Conservation (phyloP, 1,140 invertebrate species). For the Drosophila ercepeae region DNA sequence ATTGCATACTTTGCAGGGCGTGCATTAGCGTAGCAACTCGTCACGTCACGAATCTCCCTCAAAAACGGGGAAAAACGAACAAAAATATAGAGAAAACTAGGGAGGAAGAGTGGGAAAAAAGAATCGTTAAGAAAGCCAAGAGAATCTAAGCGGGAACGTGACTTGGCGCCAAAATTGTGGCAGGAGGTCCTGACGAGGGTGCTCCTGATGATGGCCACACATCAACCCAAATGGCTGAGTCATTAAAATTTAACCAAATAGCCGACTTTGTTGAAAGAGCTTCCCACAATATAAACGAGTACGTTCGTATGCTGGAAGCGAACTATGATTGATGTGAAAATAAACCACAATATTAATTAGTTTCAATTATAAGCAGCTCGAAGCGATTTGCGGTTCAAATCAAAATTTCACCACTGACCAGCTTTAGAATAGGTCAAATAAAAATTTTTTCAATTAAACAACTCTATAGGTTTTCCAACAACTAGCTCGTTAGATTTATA, state of each 20-base stretch:
- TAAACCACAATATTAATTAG: conserved; percentile 2
- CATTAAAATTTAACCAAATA: conserved; percentile 59
- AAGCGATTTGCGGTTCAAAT: not conserved
- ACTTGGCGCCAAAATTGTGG: conserved; percentile 34
- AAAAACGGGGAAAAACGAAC: conserved; percentile 6
- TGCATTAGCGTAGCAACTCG: conserved; percentile 52
- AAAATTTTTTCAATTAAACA: not conserved
- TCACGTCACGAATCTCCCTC: conserved; percentile 38
- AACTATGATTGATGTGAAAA: not conserved
- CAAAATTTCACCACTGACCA: not conserved
- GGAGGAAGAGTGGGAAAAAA: not conserved
- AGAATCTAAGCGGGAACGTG: conserved; percentile 53
- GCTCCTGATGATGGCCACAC: conserved; percentile 38
- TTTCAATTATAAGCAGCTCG: not conserved
- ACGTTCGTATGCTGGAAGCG: not conserved
- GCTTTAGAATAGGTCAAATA: not conserved
- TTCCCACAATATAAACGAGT: not conserved
- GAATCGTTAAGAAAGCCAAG: conserved; percentile 27
- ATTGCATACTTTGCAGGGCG: conserved; percentile 70
- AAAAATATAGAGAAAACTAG: not conserved
- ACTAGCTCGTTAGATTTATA: too few relatives aligned
- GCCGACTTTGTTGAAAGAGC: conserved; percentile 18
- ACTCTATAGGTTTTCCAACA: too few relatives aligned
- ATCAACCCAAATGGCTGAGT: conserved; percentile 47
- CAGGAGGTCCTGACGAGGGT: conserved; percentile 23